Evolutionary conservation across 2,888 invertebrate genomes (phyloP).

Genomic region (Dicranocentrus wangi): DNA sequence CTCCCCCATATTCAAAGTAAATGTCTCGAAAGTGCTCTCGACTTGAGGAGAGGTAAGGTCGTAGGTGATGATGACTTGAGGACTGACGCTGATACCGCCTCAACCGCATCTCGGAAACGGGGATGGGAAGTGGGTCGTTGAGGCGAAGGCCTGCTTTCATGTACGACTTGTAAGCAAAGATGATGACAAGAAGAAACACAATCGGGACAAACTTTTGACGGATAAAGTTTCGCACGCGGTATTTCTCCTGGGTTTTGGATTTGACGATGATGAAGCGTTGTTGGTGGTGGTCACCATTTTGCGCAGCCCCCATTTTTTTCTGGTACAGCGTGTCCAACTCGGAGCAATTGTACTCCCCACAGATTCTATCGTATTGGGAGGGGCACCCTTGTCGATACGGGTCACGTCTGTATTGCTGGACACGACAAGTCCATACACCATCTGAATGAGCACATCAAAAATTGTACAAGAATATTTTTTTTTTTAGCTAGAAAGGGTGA

Average conservation of each 20-base stretch:
- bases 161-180: slow-evolving; percentile 67
- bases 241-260: slow-evolving; percentile 55
- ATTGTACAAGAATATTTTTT: no score
- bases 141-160: slow-evolving; percentile 66
- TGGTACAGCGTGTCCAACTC: slow-evolving; percentile 65
- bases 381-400: slow-evolving; percentile 50
- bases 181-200: slow-evolving; percentile 63
- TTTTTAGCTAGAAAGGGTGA: no score
- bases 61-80: slow-evolving; percentile 10
- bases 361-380: slow-evolving; percentile 24
- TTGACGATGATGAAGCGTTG: slow-evolving; percentile 65
- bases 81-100: slow-evolving; percentile 2
- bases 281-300: slow-evolving; percentile 57
- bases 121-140: slow-evolving; percentile 32
- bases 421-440: slow-evolving; percentile 54
- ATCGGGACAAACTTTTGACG: slow-evolving; percentile 67
- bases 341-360: slow-evolving; percentile 64
- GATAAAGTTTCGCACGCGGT: slow-evolving; percentile 64
- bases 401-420: slow-evolving; percentile 65
- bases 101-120: slow-evolving; percentile 30
- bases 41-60: background rate
- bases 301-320: slow-evolving; percentile 60
- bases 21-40: slow-evolving; percentile 39
- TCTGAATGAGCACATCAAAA: slow-evolving; percentile 26
- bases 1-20: slow-evolving; percentile 49